Evolutionary conservation across 2,113 vertebrate species (phyloP), one percentile per base, ranked within the genome.

Genomic region (Geothlypis trichas): DNA sequence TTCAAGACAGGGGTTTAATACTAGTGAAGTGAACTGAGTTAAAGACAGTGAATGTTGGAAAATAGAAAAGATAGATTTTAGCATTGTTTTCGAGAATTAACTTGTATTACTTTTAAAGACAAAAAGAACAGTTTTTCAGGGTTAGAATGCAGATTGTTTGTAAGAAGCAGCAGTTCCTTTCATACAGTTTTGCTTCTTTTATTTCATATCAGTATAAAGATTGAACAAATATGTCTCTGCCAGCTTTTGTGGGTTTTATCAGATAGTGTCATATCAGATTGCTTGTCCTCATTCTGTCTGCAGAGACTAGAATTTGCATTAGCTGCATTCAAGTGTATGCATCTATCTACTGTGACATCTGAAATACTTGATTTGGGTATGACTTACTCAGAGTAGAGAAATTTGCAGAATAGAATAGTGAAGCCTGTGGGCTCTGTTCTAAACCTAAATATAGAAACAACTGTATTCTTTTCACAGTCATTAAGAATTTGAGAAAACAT

Each of bases 231-330:
- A 49, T 33, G 49, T 87, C 18, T 85, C 47, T 92, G 46, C 59
- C 75, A 72, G 71, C 58, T 85, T 94, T 85, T 75, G 76, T 89
- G 27, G 30, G 12, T 69, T 87, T 52, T 89, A 84, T 87, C 31
- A 57, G 68, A 51, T 47, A 69, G 13, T 72, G 63, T 62, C 5
- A 0, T 84, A 63, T 87, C 75, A 83, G 72, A 52, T 46, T 80
- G 72, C 87, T 72, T 93, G 85, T 73, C 73, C 86, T 95, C 74
- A 66, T 97, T 96, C 90, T 91, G 61, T 89, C 84, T 91, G 63
- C 61, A 65, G 65, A 93, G 63, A 62, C 7, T 44, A 80, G 74
- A 75, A 67, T 87, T 91, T 51, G 63, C 54, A 66, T 83, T 91
- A 52, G 30, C 71, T 83, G 52, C 42, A 15, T 91, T 87, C 80